Evolutionary conservation across 2,113 vertebrate species (phyloP).

Genomic region (Ictalurus furcatus): DNA sequence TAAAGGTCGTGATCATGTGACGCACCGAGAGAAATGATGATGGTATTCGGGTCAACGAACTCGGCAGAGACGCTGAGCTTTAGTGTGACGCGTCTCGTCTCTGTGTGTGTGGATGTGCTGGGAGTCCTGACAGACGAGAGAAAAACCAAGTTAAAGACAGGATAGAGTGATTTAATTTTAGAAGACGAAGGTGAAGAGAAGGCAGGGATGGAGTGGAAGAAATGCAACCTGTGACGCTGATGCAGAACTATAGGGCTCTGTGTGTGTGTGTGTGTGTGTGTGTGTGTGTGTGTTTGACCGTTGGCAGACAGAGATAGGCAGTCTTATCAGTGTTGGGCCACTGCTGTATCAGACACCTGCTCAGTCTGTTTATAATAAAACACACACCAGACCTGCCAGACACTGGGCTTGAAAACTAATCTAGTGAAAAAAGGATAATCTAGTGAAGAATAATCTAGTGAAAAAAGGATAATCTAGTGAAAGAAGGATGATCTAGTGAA

Average conservation of each 20-base stretch:
- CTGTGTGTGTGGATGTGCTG: background rate
- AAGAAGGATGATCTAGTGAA: too few relatives aligned
- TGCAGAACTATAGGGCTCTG: background rate
- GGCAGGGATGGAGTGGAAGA: background rate
- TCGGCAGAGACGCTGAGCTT: background rate
- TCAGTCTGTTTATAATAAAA: constrained; percentile 31
- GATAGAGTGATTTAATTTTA: background rate
- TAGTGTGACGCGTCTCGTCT: too few relatives aligned
- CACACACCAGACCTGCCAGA: background rate
- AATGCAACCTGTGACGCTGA: background rate
- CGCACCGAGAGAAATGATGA: background rate
- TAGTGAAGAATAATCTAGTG: too few relatives aligned
- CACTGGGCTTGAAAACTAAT: background rate
- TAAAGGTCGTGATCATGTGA: background rate
- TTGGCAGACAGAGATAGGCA: background rate
- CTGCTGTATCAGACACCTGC: background rate
- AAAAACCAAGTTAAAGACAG: background rate
- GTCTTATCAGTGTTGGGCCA: constrained; percentile 41
- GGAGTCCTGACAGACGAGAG: background rate
- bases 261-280: constrained; percentile 11
- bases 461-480: too few relatives aligned
- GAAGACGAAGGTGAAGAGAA: background rate
- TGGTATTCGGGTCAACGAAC: too few relatives aligned
- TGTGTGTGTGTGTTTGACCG: background rate
- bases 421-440: too few relatives aligned